Evolutionary conservation across 1,140 invertebrate genomes (phyloP).

Genomic region (Drosophila mojavensis): DNA sequence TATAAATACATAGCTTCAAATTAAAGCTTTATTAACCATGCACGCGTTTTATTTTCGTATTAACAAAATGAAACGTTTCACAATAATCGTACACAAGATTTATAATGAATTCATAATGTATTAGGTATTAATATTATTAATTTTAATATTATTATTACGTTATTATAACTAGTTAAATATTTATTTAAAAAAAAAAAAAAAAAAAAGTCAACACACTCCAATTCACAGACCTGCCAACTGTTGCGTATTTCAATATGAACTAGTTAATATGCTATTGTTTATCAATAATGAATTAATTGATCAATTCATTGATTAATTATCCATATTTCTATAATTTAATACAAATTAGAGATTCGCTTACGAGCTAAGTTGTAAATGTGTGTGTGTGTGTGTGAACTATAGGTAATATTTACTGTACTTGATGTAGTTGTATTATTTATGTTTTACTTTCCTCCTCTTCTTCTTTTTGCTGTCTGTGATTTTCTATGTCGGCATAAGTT

Average conservation of each 20-base stretch:
- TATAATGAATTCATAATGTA: slow-evolving; percentile 57
- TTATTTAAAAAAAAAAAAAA: slow-evolving; percentile 33
- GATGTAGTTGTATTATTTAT: slow-evolving; percentile 20
- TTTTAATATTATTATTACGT: not conserved
- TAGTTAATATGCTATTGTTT: slow-evolving; percentile 26
- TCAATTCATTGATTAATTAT: slow-evolving; percentile 30
- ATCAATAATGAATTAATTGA: slow-evolving; percentile 43
- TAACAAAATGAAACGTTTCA: slow-evolving; percentile 80
- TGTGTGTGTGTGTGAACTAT: slow-evolving; percentile 35
- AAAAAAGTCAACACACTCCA: slow-evolving; percentile 17
- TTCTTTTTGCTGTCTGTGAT: slow-evolving; percentile 34
- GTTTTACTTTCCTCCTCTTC: not conserved
- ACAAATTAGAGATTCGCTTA: slow-evolving; percentile 48
- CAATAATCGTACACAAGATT: slow-evolving; percentile 77
- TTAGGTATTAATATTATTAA: slow-evolving; percentile 20
- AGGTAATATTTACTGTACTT: slow-evolving; percentile 29
- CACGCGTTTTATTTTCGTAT: slow-evolving; percentile 82
- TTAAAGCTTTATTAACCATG: slow-evolving; percentile 84
- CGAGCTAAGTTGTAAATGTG: slow-evolving; percentile 42
- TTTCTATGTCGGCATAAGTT: slow-evolving; percentile 27
- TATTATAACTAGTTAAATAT: slow-evolving; percentile 66
- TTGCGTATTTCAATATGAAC: slow-evolving; percentile 36
- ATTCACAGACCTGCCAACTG: slow-evolving; percentile 10
- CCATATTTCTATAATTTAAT: slow-evolving; percentile 46
- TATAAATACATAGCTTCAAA: slow-evolving; percentile 82